Conservation (phyloP, 2,113 vertebrate genomes). For the Pelecanus crispus region DNA sequence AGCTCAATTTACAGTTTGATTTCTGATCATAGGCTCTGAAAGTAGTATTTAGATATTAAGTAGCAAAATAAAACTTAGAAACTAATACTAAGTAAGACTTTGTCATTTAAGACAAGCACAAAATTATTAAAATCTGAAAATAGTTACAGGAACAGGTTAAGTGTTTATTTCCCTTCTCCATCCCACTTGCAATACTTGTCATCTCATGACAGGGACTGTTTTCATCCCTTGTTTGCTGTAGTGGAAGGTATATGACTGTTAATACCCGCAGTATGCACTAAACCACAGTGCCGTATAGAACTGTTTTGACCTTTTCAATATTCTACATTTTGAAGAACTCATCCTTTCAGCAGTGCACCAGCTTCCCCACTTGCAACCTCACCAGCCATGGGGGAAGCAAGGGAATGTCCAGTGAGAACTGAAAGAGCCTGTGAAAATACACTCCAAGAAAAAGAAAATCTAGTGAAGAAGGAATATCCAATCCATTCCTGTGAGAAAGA, state of each 20-base stretch:
- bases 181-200: background rate
- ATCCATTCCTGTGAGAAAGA: background rate
- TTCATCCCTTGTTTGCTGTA: background rate
- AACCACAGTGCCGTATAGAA: background rate
- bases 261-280: background rate
- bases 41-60: background rate
- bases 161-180: background rate
- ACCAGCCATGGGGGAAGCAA: background rate
- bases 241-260: background rate
- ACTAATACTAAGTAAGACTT: background rate
- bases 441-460: background rate
- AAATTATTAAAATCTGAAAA: background rate
- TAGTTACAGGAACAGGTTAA: background rate
- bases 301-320: conserved; percentile 36
- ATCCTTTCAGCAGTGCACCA: background rate
- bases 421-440: background rate
- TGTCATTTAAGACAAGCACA: background rate
- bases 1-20: background rate
- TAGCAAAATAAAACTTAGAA: background rate
- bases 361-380: background rate
- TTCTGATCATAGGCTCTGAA: background rate
- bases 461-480: background rate
- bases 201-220: background rate
- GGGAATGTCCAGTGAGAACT: background rate
- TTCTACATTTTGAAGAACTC: conserved; percentile 1